Conservation (phyloP, 2,113 vertebrate genomes). For the Myotis lucifugus region DNA sequence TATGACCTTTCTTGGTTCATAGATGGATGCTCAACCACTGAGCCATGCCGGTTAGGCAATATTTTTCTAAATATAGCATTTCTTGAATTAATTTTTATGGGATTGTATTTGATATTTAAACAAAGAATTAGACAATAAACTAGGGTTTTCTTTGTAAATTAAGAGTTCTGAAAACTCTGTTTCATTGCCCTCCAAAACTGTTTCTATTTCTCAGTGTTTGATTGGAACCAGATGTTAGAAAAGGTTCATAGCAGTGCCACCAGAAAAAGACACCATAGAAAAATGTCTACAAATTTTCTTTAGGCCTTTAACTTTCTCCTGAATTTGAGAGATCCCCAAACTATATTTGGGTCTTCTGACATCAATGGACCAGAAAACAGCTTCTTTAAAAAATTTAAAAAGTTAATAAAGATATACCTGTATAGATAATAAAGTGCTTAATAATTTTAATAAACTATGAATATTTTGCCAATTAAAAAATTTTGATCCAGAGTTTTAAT, state of each 20-base stretch:
- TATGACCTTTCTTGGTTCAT: too few species aligned
- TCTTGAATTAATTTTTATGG: not conserved
- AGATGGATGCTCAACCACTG: too few species aligned
- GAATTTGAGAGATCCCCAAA: not conserved
- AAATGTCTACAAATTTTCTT: not conserved
- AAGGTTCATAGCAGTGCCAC: not conserved
- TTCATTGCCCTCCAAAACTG: not conserved
- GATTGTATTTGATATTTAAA: slow-evolving; percentile 1
- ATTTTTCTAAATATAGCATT: not conserved
- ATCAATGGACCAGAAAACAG: not conserved
- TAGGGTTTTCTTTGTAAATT: not conserved
- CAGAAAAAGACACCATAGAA: not conserved
- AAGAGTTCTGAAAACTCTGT: not conserved
- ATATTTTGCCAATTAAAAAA: not conserved
- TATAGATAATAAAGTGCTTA: not conserved
- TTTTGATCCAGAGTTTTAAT: slow-evolving; percentile 19
- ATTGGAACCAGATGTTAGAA: slow-evolving; percentile 17
- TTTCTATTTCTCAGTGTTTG: slow-evolving; percentile 8
- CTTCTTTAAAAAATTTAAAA: not conserved
- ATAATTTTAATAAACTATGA: not conserved
- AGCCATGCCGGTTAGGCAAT: too few species aligned
- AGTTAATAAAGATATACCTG: not conserved
- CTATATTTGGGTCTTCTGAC: not conserved
- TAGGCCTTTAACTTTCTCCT: not conserved
- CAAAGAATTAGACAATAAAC: not conserved